These are phyloP conservation scores for Acronicta leporina DNA, from an alignment of 2,888 invertebrate genomes.

Conservation along the genomic window DNA sequence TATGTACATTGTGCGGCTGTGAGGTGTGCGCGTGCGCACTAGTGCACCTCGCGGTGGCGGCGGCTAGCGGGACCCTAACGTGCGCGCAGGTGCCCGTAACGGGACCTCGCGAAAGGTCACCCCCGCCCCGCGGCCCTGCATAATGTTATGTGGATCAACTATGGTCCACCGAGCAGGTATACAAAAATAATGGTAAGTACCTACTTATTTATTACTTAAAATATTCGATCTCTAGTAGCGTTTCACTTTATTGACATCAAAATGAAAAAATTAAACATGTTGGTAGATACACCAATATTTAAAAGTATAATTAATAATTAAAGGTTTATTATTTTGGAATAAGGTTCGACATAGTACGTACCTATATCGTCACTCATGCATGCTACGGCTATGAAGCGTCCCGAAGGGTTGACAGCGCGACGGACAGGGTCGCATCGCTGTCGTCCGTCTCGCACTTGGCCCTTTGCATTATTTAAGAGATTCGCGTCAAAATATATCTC, in stretches of 20 bases:
- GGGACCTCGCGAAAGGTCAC: slow-evolving; percentile 79
- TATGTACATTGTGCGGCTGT: background rate
- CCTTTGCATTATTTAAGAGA: slow-evolving; percentile 31
- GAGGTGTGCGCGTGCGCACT: background rate
- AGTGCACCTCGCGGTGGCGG: background rate
- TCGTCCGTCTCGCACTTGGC: background rate
- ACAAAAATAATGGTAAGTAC: no score
- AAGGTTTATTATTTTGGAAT: no score
- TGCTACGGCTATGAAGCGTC: no score
- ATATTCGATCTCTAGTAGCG: no score
- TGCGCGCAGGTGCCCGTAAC: slow-evolving; percentile 75
- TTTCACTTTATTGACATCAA: background rate
- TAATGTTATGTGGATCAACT: slow-evolving; percentile 30
- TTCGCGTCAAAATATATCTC: slow-evolving; percentile 24
- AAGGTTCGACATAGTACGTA: no score
- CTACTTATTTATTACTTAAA: no score
- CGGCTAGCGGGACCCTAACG: slow-evolving; percentile 77
- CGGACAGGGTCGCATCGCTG: background rate
- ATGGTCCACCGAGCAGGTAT: background rate
- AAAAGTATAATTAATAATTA: no score
- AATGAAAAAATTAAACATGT: slow-evolving; percentile 1
- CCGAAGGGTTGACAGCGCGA: background rate
- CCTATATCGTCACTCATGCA: no score
- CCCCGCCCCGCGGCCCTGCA: slow-evolving; percentile 19
- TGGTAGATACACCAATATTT: background rate